Percentiles rank a stretch among this genome's conserved stretches.
Conservation (phyloP, 2,113 vertebrate species). For the Gymnorhina tibicen region DNA sequence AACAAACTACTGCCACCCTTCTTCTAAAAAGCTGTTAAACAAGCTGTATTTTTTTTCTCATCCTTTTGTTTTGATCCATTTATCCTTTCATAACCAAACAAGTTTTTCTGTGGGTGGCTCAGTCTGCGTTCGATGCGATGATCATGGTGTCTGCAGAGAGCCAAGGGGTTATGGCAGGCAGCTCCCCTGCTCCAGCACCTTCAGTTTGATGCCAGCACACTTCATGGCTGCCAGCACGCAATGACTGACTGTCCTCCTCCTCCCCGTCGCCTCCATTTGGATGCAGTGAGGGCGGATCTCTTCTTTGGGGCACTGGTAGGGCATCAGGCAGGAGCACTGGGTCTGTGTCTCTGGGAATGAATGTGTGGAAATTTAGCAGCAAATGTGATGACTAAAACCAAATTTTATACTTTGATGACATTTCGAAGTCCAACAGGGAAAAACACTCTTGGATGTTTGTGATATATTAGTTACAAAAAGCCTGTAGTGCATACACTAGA, state of each 20-base stretch:
- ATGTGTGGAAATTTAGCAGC: background rate
- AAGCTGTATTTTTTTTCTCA: background rate
- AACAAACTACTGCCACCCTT: background rate
- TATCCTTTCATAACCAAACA: background rate
- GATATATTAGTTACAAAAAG: background rate
- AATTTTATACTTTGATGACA: background rate
- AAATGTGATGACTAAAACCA: background rate
- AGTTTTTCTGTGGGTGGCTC: background rate
- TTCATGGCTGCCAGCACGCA: slow-evolving; percentile 71
- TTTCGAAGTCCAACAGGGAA: background rate
- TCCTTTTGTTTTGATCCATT: background rate
- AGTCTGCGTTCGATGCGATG: accelerated
- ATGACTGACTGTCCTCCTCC: slow-evolving; percentile 37
- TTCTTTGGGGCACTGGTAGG: slow-evolving; percentile 64
- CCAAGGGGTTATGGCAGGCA: slow-evolving; percentile 20
- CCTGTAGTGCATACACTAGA: background rate
- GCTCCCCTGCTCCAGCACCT: slow-evolving; percentile 46
- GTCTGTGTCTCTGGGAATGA: slow-evolving; percentile 9
- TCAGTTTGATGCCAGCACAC: slow-evolving; percentile 59
- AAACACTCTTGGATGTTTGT: background rate
- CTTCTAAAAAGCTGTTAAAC: background rate
- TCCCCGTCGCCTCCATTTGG: background rate
- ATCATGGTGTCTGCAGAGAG: background rate
- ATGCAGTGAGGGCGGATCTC: slow-evolving; percentile 59
- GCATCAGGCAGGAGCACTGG: slow-evolving; percentile 71